Evolutionary conservation across 1,140 invertebrate genomes (phyloP).

Genomic region (Geopemphigus sp.): DNA sequence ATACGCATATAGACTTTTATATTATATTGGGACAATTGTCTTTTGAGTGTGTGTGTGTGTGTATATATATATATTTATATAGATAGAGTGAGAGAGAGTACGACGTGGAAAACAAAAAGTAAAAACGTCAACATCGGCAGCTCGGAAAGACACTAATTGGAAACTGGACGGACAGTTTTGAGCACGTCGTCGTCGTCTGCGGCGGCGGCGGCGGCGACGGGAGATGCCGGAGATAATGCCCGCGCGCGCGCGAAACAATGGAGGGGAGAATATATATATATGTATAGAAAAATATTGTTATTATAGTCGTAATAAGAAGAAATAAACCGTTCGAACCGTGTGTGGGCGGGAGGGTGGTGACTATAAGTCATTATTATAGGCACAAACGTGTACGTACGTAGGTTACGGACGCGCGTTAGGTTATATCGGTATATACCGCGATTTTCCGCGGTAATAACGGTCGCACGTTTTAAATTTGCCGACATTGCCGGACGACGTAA

Average conservation of each 20-base stretch:
- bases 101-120: constrained; percentile 2
- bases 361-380: constrained; percentile 5
- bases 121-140: constrained; percentile 32
- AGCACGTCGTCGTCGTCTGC: too few species aligned
- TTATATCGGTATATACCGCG: too few species aligned
- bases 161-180: constrained; percentile 31
- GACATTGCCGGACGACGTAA: too few species aligned
- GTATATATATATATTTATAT: too few species aligned
- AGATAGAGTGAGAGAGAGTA: too few species aligned
- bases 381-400: background rate
- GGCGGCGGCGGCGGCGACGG: background rate
- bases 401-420: too few species aligned
- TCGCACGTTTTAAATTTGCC: too few species aligned
- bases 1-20: constrained; percentile 2
- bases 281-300: background rate
- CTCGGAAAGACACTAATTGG: constrained; percentile 46
- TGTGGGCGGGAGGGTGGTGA: background rate
- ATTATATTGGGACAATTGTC: constrained; percentile 20
- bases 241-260: background rate
- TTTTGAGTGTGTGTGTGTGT: background rate
- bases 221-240: constrained; percentile 37
- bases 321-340: constrained; percentile 1
- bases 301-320: constrained; percentile 5
- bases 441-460: too few species aligned
- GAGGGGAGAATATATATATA: background rate